A percentile compares a stretch with the other conserved stretches of the same genome.
phyloP scores from a whole-genome alignment of 53 echinoderm and acorn worm genomes.

The Echinarachnius parma region DNA sequence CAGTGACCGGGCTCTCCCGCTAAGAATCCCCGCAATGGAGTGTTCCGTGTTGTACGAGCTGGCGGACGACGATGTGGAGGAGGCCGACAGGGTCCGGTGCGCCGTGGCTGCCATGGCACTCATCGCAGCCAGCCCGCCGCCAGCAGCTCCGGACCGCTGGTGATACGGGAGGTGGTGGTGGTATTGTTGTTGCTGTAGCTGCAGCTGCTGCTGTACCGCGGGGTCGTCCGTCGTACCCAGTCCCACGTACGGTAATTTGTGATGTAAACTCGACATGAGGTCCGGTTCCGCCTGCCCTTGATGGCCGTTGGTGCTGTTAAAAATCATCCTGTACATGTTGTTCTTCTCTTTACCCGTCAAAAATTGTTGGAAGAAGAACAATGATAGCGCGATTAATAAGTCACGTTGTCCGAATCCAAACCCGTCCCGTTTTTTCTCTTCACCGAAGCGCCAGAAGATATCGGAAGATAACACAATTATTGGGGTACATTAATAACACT shows the following conservation, averaged over 20 bases:
- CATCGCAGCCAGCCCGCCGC: conserved; percentile 47
- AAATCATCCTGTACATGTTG: conserved; percentile 45
- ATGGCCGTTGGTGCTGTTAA: conserved; percentile 33
- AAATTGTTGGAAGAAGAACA: too few species aligned
- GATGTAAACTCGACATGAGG: conserved; percentile 20
- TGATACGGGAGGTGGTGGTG: background rate
- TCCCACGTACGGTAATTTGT: conserved; percentile 43
- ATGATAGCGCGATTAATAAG: too few species aligned
- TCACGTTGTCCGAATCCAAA: too few species aligned
- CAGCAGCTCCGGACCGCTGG: background rate
- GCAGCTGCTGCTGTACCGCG: background rate
- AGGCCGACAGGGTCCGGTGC: conserved; percentile 1
- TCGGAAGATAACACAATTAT: too few species aligned
- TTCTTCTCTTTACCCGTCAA: too few species aligned
- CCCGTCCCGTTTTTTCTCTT: too few species aligned
- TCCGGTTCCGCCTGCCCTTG: conserved; percentile 32
- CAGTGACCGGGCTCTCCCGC: conserved; percentile 10
- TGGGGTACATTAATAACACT: too few species aligned
- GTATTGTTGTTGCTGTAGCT: conserved; percentile 7
- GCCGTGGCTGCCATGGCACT: conserved; percentile 30
- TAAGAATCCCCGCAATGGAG: conserved; percentile 24
- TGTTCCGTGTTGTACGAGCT: conserved; percentile 23
- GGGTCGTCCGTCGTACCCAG: conserved; percentile 7
- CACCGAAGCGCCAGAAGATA: too few species aligned
- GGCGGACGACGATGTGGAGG: too few species aligned